phyloP scores from a whole-genome alignment of 2,113 vertebrate genomes.

The Oncorhynchus clarkii region DNA sequence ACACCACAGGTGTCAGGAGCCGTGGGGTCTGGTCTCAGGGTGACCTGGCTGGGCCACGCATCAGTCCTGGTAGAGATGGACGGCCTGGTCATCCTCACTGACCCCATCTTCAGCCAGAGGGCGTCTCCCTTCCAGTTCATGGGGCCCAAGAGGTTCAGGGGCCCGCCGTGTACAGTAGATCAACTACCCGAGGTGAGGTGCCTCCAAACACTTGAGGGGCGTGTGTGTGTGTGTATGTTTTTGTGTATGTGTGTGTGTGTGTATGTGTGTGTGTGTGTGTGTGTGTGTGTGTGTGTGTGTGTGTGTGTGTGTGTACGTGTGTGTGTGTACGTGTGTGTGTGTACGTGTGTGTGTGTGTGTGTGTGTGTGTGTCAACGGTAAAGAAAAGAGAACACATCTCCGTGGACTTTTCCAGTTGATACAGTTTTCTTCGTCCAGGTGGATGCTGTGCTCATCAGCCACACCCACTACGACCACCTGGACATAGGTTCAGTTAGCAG shows the following conservation, averaged over 20 bases:
- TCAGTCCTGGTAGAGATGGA: slow-evolving; percentile 93
- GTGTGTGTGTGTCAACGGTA: no score
- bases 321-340: no score
- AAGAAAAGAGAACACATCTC: no score
- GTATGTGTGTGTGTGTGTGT: no score
- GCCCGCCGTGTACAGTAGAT: slow-evolving; percentile 80
- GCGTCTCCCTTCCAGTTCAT: slow-evolving; percentile 82
- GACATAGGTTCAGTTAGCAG: slow-evolving; percentile 77
- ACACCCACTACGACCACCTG: slow-evolving; percentile 93
- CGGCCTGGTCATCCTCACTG: slow-evolving; percentile 85
- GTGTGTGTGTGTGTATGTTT: no score
- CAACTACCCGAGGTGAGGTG: slow-evolving; percentile 50
- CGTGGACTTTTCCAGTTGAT: no score
- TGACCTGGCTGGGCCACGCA: slow-evolving; percentile 94
- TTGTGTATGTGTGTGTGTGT: no score
- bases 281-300: no score
- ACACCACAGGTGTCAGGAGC: slow-evolving; percentile 69
- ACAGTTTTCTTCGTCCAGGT: no score
- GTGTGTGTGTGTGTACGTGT: no score
- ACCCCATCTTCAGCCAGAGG: slow-evolving; percentile 90
- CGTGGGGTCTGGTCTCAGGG: slow-evolving; percentile 76
- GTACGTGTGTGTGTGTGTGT: no score
- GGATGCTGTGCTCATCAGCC: slow-evolving; percentile 82
- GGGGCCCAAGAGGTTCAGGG: slow-evolving; percentile 88
- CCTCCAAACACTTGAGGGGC: no score